Evolutionary conservation across 2,113 vertebrate genomes (phyloP).

Genomic region (Phrynocephalus versicolor): DNA sequence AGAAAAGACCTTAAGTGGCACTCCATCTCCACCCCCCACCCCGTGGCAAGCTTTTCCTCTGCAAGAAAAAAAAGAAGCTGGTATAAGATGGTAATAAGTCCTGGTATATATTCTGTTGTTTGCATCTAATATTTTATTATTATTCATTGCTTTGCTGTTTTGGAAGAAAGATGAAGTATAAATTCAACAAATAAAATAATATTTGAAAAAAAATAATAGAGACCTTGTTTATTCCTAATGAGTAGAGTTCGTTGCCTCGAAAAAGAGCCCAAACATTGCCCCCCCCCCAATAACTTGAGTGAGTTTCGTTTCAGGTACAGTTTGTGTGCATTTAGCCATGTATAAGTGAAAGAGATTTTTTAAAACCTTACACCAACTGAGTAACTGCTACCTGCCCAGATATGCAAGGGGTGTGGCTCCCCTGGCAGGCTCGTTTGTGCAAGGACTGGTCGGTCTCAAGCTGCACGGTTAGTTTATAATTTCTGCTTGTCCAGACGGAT

Average conservation of each 20-base stretch:
- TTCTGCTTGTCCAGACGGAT: not conserved
- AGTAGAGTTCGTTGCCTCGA: not conserved
- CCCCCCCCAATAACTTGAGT: not conserved
- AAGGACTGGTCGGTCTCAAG: not conserved
- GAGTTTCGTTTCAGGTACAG: not conserved
- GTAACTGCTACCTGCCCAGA: conserved; percentile 12
- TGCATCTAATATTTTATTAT: no score
- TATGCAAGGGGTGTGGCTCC: conserved; percentile 27
- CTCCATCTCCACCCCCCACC: no score
- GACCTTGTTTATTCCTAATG: not conserved
- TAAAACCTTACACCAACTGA: not conserved
- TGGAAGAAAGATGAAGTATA: no score
- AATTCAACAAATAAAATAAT: no score
- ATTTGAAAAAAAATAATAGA: not conserved
- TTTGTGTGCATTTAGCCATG: not conserved
- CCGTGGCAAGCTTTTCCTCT: not conserved
- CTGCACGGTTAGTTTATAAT: not conserved
- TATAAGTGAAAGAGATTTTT: not conserved
- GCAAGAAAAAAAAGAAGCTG: not conserved
- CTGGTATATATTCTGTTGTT: no score
- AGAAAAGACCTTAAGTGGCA: no score
- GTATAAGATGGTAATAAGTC: not conserved
- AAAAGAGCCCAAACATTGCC: not conserved
- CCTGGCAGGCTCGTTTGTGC: not conserved
- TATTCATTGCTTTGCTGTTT: no score